Conservation (phyloP, 1,140 invertebrate genomes). For the Drosophila auraria region DNA sequence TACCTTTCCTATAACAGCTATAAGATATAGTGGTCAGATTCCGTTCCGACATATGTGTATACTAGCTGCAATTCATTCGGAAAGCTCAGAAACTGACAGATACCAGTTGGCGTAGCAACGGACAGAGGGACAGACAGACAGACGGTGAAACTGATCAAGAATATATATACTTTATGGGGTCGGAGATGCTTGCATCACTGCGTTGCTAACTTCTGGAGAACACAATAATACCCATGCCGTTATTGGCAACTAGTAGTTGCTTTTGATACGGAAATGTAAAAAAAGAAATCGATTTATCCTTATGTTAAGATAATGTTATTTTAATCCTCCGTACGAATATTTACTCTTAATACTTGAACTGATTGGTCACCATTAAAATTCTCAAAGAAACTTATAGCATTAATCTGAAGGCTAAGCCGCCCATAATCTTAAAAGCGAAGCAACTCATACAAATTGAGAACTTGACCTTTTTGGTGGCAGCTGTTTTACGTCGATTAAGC, state of each 20-base stretch:
- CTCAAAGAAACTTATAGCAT: not conserved
- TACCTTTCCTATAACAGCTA: too few species aligned
- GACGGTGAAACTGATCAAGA: too few species aligned
- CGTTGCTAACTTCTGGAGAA: too few species aligned
- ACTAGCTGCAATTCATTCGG: too few species aligned
- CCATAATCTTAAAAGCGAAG: conserved; percentile 13
- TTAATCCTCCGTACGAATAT: not conserved
- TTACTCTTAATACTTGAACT: conserved; percentile 3
- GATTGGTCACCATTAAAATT: conserved; percentile 5
- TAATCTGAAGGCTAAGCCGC: conserved; percentile 18
- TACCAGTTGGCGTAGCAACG: too few species aligned
- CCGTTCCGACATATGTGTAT: too few species aligned
- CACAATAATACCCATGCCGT: too few species aligned
- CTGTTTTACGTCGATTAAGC: conserved; percentile 39
- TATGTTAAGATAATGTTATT: conserved; percentile 2
- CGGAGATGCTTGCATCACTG: too few species aligned
- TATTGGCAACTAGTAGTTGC: not conserved
- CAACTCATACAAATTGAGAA: conserved; percentile 27
- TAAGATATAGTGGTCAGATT: too few species aligned
- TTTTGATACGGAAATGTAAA: not conserved
- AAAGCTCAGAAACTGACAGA: too few species aligned
- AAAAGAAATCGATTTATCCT: not conserved
- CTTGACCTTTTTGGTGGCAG: conserved; percentile 46
- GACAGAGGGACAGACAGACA: too few species aligned
- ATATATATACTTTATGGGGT: too few species aligned